Conservation (phyloP, 1,140 invertebrate genomes). For the Drosophila bipectinata region DNA sequence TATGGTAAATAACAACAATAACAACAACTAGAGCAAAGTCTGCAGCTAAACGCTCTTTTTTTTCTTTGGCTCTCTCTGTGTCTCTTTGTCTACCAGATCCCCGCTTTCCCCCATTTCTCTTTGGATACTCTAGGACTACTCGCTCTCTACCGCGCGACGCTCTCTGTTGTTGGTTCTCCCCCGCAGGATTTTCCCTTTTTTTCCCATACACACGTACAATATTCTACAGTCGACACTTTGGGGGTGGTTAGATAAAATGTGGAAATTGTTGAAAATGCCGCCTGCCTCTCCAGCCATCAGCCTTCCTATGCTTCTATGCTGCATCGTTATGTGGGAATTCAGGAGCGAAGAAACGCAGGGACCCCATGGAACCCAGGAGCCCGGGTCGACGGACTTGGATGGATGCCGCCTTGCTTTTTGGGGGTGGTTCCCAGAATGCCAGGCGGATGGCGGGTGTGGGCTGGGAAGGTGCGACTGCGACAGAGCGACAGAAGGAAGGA, state of each 20-base stretch:
- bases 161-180: slow-evolving; percentile 37
- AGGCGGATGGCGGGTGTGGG: slow-evolving; percentile 5
- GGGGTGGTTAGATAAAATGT: slow-evolving; percentile 82
- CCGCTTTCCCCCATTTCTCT: slow-evolving; percentile 20
- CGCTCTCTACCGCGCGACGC: slow-evolving; percentile 8
- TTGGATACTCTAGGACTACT: neutral
- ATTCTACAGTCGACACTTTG: slow-evolving; percentile 76
- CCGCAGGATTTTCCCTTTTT: slow-evolving; percentile 72
- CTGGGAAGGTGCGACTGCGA: slow-evolving; percentile 56
- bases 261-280: slow-evolving; percentile 81
- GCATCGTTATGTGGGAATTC: slow-evolving; percentile 72
- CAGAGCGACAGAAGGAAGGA: slow-evolving; percentile 45
- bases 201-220: slow-evolving; percentile 37
- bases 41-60: slow-evolving; percentile 51
- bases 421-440: slow-evolving; percentile 60
- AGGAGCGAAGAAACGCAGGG: slow-evolving; percentile 4
- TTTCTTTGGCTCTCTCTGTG: slow-evolving; percentile 16
- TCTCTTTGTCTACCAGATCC: slow-evolving; percentile 6
- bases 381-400: slow-evolving; percentile 77
- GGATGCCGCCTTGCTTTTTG: slow-evolving; percentile 59
- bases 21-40: slow-evolving; percentile 49
- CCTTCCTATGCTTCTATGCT: slow-evolving; percentile 25
- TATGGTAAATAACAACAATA: slow-evolving; percentile 54
- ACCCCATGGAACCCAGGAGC: slow-evolving; percentile 14
- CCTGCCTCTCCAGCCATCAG: slow-evolving; percentile 55